Evolutionary conservation across 2,113 vertebrate species (phyloP).

Genomic region (Okapia johnstoni): DNA sequence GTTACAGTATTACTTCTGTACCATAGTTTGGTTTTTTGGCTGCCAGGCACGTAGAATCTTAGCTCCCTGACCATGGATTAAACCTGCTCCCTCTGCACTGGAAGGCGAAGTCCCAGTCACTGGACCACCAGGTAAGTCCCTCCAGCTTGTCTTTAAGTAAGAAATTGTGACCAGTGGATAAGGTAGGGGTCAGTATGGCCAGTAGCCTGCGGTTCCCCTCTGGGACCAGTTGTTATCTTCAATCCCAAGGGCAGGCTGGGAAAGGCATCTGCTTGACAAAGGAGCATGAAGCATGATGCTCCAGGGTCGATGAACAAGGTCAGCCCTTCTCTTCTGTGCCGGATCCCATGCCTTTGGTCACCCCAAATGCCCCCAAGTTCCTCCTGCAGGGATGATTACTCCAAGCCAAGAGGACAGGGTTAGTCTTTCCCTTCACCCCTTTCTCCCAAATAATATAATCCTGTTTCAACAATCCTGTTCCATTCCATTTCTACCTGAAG

Average conservation of each 20-base stretch:
- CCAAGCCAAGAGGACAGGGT: neutral
- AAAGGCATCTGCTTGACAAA: neutral
- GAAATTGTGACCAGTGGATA: neutral
- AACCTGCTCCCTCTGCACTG: neutral
- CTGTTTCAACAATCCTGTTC: neutral
- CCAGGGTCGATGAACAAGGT: neutral
- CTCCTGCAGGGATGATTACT: neutral
- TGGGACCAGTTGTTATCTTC: neutral
- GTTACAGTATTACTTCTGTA: neutral
- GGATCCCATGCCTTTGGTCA: neutral
- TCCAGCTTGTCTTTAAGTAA: neutral
- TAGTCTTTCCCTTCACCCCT: neutral
- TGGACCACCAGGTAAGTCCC: neutral
- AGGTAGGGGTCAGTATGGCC: neutral
- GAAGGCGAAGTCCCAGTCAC: neutral
- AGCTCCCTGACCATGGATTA: neutral
- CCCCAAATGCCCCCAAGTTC: neutral
- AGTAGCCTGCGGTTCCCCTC: neutral
- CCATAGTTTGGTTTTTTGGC: neutral
- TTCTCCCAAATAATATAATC: neutral
- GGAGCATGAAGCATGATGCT: rapidly evolving
- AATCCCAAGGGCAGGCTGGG: neutral
- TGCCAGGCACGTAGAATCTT: neutral
- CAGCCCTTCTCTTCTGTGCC: neutral
- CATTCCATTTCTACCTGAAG: neutral